These are phyloP conservation scores for Delia radicum DNA, from an alignment of 1,140 invertebrate genomes.

Conservation along the genomic window DNA sequence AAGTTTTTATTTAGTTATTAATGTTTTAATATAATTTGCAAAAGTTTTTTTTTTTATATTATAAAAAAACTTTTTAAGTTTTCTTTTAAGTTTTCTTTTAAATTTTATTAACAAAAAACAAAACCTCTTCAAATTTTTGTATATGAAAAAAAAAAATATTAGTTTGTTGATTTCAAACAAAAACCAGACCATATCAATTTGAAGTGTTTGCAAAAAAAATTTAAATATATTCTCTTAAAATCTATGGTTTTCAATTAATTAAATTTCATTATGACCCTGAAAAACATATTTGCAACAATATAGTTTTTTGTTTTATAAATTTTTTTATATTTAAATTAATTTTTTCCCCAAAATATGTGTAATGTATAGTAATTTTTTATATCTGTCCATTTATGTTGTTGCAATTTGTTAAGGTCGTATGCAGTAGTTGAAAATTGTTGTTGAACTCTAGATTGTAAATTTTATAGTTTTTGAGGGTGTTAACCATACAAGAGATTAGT, in stretches of 20 bases:
- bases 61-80: not conserved
- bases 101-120: no score
- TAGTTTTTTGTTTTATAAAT: no score
- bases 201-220: not conserved
- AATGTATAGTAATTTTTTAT: no score
- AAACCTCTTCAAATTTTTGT: no score
- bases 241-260: slow-evolving; percentile 16
- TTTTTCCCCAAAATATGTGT: no score
- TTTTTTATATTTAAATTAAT: no score
- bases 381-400: no score
- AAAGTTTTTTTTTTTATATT: not conserved
- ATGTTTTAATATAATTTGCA: not conserved
- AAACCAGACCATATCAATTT: not conserved
- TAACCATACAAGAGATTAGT: not conserved
- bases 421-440: not conserved
- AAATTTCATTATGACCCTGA: slow-evolving; percentile 10
- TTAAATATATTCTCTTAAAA: not conserved
- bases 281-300: not conserved
- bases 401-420: not conserved
- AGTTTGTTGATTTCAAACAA: not conserved
- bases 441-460: no score
- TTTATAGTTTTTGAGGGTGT: not conserved
- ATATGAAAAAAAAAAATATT: no score
- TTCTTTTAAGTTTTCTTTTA: no score
- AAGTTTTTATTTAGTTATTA: not conserved